Evolutionary conservation across 2,888 invertebrate genomes (phyloP).

Genomic region (Steinernema hermaphroditum): DNA sequence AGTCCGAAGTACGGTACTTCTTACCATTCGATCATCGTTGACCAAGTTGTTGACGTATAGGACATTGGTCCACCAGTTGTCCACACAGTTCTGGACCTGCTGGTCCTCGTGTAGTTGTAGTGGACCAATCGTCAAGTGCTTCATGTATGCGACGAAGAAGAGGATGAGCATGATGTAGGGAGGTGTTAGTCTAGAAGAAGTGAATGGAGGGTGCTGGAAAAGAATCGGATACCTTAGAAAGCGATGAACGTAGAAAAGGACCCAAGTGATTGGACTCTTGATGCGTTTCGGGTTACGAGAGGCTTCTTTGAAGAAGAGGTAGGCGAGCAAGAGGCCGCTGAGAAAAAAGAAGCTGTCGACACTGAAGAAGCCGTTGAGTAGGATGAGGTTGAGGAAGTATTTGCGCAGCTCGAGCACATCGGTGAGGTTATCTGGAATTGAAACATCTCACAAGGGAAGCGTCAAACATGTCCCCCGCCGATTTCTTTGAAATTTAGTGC

Average conservation of each 20-base stretch:
- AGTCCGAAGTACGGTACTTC: background rate
- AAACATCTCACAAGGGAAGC: background rate
- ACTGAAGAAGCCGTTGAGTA: slow-evolving; percentile 55
- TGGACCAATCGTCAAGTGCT: slow-evolving; percentile 75
- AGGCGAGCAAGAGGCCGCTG: slow-evolving; percentile 53
- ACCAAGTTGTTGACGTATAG: slow-evolving; percentile 54
- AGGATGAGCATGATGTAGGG: slow-evolving; percentile 49
- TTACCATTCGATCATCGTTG: slow-evolving; percentile 35
- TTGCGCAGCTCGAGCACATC: slow-evolving; percentile 44
- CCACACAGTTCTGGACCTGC: slow-evolving; percentile 33
- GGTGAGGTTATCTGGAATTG: background rate
- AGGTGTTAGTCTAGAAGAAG: slow-evolving; percentile 68
- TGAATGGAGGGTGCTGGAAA: too few relatives aligned
- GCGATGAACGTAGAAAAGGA: slow-evolving; percentile 55
- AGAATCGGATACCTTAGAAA: slow-evolving; percentile 45
- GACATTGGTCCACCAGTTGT: slow-evolving; percentile 51
- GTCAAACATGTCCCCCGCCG: background rate
- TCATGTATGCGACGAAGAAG: slow-evolving; percentile 73
- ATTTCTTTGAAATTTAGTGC: too few relatives aligned
- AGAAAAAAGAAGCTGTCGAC: slow-evolving; percentile 58
- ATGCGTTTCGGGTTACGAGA: slow-evolving; percentile 32
- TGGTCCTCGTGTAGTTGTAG: slow-evolving; percentile 71
- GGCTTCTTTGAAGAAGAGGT: slow-evolving; percentile 53
- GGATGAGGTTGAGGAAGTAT: slow-evolving; percentile 58
- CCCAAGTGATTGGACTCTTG: slow-evolving; percentile 45